Percentiles rank a stretch among this genome's conserved stretches.
These are phyloP conservation scores for Chrysochloris asiatica DNA, from an alignment of 2,113 vertebrate genomes.

Conservation along the genomic window DNA sequence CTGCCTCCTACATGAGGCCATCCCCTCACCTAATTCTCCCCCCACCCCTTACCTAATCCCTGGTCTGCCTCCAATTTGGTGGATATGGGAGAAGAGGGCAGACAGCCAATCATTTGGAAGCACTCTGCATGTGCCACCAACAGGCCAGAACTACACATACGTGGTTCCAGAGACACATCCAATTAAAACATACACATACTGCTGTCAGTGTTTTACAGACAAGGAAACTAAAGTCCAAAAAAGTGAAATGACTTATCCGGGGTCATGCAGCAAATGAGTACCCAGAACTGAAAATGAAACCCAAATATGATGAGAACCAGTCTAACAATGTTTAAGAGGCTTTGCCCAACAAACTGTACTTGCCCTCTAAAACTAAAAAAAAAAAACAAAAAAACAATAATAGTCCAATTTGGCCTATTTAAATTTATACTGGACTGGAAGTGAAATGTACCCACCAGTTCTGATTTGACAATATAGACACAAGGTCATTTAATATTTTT, in stretches of 20 bases:
- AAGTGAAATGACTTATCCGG: not conserved
- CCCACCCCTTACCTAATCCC: not conserved
- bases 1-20: not conserved
- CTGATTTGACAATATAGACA: slow-evolving; percentile 29
- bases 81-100: not conserved
- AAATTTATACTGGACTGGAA: slow-evolving; percentile 25
- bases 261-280: not conserved
- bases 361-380: not conserved
- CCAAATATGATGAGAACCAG: not conserved
- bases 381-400: too few relatives aligned
- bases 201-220: not conserved
- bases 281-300: not conserved
- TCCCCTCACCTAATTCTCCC: not conserved
- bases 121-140: fast-evolving
- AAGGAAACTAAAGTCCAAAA: not conserved
- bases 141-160: fast-evolving
- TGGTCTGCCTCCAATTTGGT: not conserved
- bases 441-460: slow-evolving; percentile 27
- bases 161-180: too few relatives aligned
- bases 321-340: not conserved
- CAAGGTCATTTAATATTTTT: slow-evolving; percentile 63
- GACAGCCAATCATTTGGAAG: not conserved
- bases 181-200: not conserved
- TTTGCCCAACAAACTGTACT: not conserved
- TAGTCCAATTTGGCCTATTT: not conserved